A percentile compares a stretch with the other conserved stretches of the same genome.
phyloP scores from a whole-genome alignment of 2,888 invertebrate species.

The Eudasyphora cyanicolor region DNA sequence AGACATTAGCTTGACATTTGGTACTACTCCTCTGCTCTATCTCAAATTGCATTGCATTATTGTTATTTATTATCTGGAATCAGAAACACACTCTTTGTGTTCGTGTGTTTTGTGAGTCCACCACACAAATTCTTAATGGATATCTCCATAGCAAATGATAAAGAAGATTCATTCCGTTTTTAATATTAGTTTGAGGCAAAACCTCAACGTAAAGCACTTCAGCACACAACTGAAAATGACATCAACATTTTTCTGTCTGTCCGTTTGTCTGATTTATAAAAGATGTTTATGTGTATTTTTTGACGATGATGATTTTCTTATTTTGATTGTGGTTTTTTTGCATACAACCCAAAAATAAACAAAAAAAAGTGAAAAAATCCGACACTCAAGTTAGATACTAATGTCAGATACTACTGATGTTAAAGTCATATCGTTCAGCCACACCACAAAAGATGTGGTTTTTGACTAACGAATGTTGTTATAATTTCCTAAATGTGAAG shows the following conservation, averaged over 20 bases:
- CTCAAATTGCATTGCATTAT: too few species aligned
- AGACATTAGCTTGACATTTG: too few species aligned
- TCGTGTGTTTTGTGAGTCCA: too few species aligned
- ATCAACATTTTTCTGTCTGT: conserved; percentile 47
- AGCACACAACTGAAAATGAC: conserved; percentile 55
- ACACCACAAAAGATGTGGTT: conserved; percentile 11
- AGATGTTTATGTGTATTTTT: background rate
- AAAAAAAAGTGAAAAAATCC: conserved; percentile 13
- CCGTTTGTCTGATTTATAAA: background rate
- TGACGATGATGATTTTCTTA: conserved; percentile 31
- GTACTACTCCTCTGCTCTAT: too few species aligned
- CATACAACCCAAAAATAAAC: too few species aligned
- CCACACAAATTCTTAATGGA: too few species aligned
- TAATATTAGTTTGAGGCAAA: too few species aligned
- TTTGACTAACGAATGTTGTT: background rate
- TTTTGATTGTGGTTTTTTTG: conserved; percentile 15
- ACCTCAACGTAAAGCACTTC: too few species aligned
- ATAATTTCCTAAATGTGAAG: conserved; percentile 3
- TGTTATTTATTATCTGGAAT: too few species aligned
- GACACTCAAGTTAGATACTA: background rate
- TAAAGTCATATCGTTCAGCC: background rate
- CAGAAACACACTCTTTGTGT: too few species aligned
- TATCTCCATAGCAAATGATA: too few species aligned
- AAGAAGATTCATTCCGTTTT: too few species aligned
- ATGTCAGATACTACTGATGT: background rate